Conservation (phyloP, 2,888 invertebrate genomes). For the Platypus cylindrus region DNA sequence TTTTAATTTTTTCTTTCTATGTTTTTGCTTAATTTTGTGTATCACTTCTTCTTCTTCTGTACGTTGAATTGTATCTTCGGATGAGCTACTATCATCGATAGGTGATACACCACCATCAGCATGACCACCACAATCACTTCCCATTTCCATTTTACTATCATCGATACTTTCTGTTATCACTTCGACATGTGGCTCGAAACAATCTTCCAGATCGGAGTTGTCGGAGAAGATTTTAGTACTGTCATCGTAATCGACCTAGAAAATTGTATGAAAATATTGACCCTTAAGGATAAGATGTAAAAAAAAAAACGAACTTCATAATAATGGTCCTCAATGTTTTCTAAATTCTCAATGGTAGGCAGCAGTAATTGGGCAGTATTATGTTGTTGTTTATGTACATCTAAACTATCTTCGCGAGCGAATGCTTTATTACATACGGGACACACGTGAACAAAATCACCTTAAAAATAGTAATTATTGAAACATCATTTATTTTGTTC, state of each 20-base stretch:
- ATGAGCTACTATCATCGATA: slow-evolving; percentile 8
- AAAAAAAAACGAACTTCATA: slow-evolving; percentile 19
- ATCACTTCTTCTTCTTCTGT: too few relatives aligned
- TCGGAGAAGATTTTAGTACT: slow-evolving; percentile 18
- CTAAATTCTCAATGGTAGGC: slow-evolving; percentile 33
- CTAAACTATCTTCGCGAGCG: slow-evolving; percentile 32
- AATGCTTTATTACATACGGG: slow-evolving; percentile 37
- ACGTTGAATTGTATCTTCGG: too few relatives aligned
- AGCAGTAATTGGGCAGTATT: slow-evolving; percentile 28
- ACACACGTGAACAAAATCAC: slow-evolving; percentile 35
- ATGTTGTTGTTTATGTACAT: slow-evolving; percentile 32
- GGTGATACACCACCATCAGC: not conserved
- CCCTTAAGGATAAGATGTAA: not conserved
- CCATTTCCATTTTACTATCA: slow-evolving; percentile 15
- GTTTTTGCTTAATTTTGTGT: too few relatives aligned
- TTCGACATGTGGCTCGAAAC: slow-evolving; percentile 29
- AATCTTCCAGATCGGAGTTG: slow-evolving; percentile 23
- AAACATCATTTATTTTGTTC: slow-evolving; percentile 1
- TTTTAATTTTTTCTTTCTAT: too few relatives aligned
- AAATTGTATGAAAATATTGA: not conserved
- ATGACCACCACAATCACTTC: slow-evolving; percentile 2
- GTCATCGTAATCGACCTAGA: slow-evolving; percentile 13
- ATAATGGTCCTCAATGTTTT: slow-evolving; percentile 34
- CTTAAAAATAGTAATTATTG: slow-evolving; percentile 10
- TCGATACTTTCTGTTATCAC: slow-evolving; percentile 23